Evolutionary conservation across 2,113 vertebrate genomes (phyloP), one percentile per base, ranked within the genome.

Genomic region (Cephalopterus ornatus): DNA sequence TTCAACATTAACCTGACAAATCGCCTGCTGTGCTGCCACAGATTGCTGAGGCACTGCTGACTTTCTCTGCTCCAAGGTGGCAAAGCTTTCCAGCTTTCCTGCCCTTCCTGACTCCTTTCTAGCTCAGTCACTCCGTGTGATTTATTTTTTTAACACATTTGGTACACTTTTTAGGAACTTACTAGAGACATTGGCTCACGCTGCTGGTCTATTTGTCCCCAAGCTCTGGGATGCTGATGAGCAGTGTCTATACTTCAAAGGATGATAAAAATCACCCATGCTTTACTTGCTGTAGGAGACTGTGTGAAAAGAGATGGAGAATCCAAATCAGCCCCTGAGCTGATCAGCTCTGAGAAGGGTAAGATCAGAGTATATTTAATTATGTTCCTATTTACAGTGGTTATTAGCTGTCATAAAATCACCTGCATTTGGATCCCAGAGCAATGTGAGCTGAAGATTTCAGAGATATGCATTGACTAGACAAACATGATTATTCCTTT

Each of bases 321-420:
- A 85, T 41, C 55, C 5, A 11, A 47, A 67, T 33, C 75, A 81
- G 35, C 50, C 26, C 58, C 62, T 26, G 41, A 79, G 66, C 81
- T 79, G 39, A 87, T 30, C 1, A 0, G 23, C 68, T 68, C 44
- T 20, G 70, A 84, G 56, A 81, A n/a, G 22, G 10, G 47, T 49
- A 85, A 89, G 52, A 92, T 82, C 65, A 92, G 80, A 85, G 35
- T 24, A 77, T 86, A 89, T 81, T 89, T 89, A 86, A 95, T 93
- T 89, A 92, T 18, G 46, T 78, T 89, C 74, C 87, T 96, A 92
- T 95, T 95, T 89, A 94, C 59, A 92, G 63, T 2, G 2, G 63
- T 79, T 87, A 79, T 91, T 92, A 92, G 22, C 61, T 81, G n/a
- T n/a, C 62, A 87, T 59, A 84, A 92, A 88, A 75, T 91, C 91